A percentile compares a stretch with the other conserved stretches of the same genome.
phyloP scores from a whole-genome alignment of 2,797 vertebrate genomes.

The Hoplostethus mediterraneus region DNA sequence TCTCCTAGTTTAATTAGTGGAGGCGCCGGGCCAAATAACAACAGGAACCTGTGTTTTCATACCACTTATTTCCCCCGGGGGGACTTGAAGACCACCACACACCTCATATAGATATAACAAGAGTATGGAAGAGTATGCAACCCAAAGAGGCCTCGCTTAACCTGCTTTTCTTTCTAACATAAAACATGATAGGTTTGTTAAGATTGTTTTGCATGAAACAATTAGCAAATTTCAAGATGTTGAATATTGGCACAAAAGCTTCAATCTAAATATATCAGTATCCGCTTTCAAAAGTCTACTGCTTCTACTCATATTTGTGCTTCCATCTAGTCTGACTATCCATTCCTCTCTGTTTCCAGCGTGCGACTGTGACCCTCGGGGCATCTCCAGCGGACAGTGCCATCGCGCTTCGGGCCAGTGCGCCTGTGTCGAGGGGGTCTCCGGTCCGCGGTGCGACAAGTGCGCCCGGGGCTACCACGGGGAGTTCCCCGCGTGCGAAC shows the following conservation, averaged over 20 bases:
- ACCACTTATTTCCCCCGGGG: neutral
- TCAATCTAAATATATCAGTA: no score
- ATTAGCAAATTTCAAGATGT: no score
- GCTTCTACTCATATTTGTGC: neutral
- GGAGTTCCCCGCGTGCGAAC: conserved; percentile 89
- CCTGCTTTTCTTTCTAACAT: neutral
- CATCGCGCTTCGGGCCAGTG: conserved; percentile 91
- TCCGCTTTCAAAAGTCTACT: no score
- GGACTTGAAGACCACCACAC: neutral
- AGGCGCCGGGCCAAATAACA: conserved; percentile 6
- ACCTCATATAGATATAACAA: neutral
- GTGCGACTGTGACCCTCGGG: conserved; percentile 92
- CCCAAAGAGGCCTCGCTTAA: neutral
- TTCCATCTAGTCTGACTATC: neutral
- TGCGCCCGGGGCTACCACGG: conserved; percentile 93
- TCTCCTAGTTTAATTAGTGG: conserved; percentile 37
- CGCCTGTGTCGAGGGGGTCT: conserved; percentile 87
- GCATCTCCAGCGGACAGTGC: conserved; percentile 91
- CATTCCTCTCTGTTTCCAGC: conserved; percentile 77
- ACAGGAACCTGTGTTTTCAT: conserved; percentile 17
- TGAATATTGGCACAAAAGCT: no score
- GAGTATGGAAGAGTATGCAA: neutral
- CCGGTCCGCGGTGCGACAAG: conserved; percentile 88
- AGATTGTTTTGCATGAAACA: no score
- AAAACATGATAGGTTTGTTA: no score